Evolutionary conservation across 2,797 vertebrate genomes (phyloP).

Genomic region (Danio choprae): DNA sequence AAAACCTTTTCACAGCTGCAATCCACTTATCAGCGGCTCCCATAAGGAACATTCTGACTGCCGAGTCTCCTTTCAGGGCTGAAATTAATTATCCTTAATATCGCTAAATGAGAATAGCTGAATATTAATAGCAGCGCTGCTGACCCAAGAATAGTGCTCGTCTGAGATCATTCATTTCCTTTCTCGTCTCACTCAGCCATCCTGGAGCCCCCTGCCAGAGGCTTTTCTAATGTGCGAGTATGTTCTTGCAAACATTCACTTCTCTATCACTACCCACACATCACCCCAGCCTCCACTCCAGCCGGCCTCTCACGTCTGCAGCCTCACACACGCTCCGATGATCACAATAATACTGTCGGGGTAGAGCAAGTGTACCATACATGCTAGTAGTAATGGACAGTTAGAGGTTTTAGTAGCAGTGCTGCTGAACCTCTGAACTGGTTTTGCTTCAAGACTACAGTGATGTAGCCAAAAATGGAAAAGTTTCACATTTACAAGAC

Average conservation of each 20-base stretch:
- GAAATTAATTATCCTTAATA: conserved; percentile 38
- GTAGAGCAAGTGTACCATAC: conserved; percentile 17
- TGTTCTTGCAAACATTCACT: conserved; percentile 34
- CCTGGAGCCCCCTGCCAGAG: conserved; percentile 17
- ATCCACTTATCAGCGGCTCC: conserved; percentile 34
- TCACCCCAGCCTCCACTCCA: conserved; percentile 22
- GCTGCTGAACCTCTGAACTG: neutral
- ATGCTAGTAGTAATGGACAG: neutral
- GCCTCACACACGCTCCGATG: conserved; percentile 8
- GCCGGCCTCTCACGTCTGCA: conserved; percentile 1
- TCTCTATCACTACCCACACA: conserved; percentile 22
- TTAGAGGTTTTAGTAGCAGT: neutral
- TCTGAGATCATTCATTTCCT: conserved; percentile 42
- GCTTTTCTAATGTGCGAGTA: conserved; percentile 20
- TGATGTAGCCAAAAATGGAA: too few species aligned
- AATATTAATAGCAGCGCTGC: conserved; percentile 26
- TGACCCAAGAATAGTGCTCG: conserved; percentile 31
- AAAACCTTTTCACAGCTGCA: conserved; percentile 27
- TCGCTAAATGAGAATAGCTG: conserved; percentile 29
- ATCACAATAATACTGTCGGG: neutral
- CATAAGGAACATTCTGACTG: conserved; percentile 25
- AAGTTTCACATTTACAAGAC: too few species aligned
- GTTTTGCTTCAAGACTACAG: neutral
- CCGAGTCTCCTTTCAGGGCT: conserved; percentile 8
- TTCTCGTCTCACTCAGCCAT: conserved; percentile 42